Base-by-base conservation (phyloP, 2,797 vertebrate genomes). In the Pipistrellus nathusii region DNA sequence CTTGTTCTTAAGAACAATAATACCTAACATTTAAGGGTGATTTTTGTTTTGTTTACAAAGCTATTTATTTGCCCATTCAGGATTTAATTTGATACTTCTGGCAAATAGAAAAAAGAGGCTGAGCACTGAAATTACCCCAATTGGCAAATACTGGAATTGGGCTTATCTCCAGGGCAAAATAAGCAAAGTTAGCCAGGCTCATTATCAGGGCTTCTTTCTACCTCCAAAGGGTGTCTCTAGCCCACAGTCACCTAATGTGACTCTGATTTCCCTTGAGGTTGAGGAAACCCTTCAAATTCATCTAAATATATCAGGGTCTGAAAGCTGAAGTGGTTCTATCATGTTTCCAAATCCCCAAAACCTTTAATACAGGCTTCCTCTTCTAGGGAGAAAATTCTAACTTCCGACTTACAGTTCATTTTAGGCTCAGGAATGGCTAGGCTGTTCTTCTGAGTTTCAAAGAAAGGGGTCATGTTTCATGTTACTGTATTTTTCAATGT, bases 41-140 rank as follows among this genome's bases (percentile, higher is more conserved):
- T 5, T 66, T 66, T 51, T 15, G 11, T 48, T 92, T 92, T 59
- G 57, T 73, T 92, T 93, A 71, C 51, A 93, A 93, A 90, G 66
- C 3, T 21, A 51, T 92, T 94, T 85, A 51, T 92, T 94, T 85
- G 69, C 64, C 64, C 51, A 83, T 32, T 48, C 12, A 86, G n/a
- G 57, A 91, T 83, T 84, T 90, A 32, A 94, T 93, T 30, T 73
- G 59, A 87, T 88, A 13, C 85, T 76, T 32, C 30, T 13, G 15
- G 81, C 30, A 80, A 94, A 66, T n/a, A 93, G 78, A 94, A 94
- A 96, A 84, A 41, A 90, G 81, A 66, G 41, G n/a, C n/a, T 72
- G 8, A 17, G 68, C 66, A 72, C 53, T 82, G 88, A 62, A 82
- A 82, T 94, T 30, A 64, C 18, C 38, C 51, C 25, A 41, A n/a